Percentiles rank a stretch among this genome's conserved stretches.
phyloP scores from a whole-genome alignment of 2,888 invertebrate genomes.

The Cataglyphis cursor region DNA sequence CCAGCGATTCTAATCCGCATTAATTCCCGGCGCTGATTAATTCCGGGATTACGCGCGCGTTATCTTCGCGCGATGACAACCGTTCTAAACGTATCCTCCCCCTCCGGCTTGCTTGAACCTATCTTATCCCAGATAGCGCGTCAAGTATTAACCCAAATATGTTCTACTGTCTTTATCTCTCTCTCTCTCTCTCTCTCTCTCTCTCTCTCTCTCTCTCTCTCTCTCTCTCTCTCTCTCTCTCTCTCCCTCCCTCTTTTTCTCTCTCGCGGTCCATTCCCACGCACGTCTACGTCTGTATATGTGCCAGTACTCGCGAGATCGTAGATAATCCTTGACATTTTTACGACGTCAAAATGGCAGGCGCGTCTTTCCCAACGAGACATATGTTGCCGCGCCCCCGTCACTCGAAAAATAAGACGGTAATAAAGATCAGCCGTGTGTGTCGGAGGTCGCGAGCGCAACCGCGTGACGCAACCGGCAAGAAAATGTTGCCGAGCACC shows the following conservation, averaged over 20 bases:
- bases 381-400: slow-evolving; percentile 22
- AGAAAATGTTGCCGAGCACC: slow-evolving; percentile 36
- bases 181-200: not conserved
- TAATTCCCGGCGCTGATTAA: slow-evolving; percentile 50
- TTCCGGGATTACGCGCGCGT: slow-evolving; percentile 44
- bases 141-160: slow-evolving; percentile 52
- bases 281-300: slow-evolving; percentile 12
- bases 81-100: slow-evolving; percentile 20
- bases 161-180: not conserved
- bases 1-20: slow-evolving; percentile 41
- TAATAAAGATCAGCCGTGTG: slow-evolving; percentile 34
- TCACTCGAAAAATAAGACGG: slow-evolving; percentile 26
- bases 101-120: slow-evolving; percentile 5
- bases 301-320: slow-evolving; percentile 35
- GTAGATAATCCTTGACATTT: slow-evolving; percentile 48
- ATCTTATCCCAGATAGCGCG: slow-evolving; percentile 51
- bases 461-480: slow-evolving; percentile 34
- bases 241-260: not conserved
- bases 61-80: slow-evolving; percentile 51
- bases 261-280: slow-evolving; percentile 41
- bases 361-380: slow-evolving; percentile 50
- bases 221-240: not conserved
- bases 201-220: not conserved
- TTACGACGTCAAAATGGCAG: slow-evolving; percentile 47
- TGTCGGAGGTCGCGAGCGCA: slow-evolving; percentile 38